Percentiles rank a stretch among this genome's conserved stretches.
These are phyloP conservation scores for Pachypeltis micranthus DNA, from an alignment of 1,140 invertebrate species.

Conservation along the genomic window DNA sequence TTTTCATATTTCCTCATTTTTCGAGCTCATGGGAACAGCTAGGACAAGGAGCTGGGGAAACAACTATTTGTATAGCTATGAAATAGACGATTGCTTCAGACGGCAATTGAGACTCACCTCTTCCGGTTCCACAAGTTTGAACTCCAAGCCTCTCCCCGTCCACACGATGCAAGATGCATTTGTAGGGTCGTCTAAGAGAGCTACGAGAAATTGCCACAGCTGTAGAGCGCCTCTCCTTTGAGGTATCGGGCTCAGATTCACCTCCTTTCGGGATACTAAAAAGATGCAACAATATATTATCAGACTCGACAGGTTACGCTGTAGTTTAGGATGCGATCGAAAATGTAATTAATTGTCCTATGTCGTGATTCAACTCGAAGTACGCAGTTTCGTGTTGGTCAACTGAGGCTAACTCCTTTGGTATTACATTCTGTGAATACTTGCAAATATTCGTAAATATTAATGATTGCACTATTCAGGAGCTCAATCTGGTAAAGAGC, in stretches of 20 bases:
- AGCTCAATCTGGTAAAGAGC: too few species aligned
- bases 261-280: neutral
- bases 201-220: slow-evolving; percentile 88
- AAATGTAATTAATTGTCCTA: neutral
- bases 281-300: neutral
- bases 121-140: slow-evolving; percentile 88
- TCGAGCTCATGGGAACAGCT: too few species aligned
- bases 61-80: too few species aligned
- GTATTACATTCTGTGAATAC: neutral
- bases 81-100: too few species aligned
- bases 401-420: neutral
- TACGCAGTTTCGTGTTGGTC: too few species aligned
- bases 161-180: slow-evolving; percentile 85
- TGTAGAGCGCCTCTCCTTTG: slow-evolving; percentile 69
- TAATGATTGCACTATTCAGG: too few species aligned
- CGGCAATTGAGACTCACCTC: slow-evolving; percentile 46
- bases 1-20: too few species aligned
- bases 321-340: neutral
- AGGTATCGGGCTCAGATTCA: neutral
- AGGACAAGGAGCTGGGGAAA: too few species aligned
- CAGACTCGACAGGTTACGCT: neutral
- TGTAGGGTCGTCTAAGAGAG: slow-evolving; percentile 70
- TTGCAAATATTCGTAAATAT: neutral
- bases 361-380: too few species aligned
- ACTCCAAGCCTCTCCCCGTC: slow-evolving; percentile 89